Percentiles rank a stretch among this genome's conserved stretches.
phyloP scores from a whole-genome alignment of 2,888 invertebrate genomes.

The Diploptera punctata region DNA sequence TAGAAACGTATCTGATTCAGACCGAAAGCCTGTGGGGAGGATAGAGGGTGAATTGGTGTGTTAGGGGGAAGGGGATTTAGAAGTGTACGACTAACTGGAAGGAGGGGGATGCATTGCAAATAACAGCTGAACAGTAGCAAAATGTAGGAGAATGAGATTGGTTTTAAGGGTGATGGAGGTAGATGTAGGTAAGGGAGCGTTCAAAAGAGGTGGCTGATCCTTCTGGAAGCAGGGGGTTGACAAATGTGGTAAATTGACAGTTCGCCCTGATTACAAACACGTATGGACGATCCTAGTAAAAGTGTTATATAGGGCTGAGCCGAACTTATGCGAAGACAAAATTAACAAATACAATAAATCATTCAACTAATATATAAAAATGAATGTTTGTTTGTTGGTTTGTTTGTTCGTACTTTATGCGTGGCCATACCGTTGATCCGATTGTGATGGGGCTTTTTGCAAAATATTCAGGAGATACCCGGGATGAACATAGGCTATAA shows the following conservation, averaged over 20 bases:
- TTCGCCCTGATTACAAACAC: conserved; percentile 19
- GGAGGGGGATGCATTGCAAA: conserved; percentile 9
- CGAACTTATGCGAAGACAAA: no score
- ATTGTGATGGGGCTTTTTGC: no score
- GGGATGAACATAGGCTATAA: no score
- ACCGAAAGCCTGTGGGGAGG: conserved; percentile 14
- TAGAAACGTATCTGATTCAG: conserved; percentile 30
- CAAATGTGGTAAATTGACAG: conserved; percentile 24
- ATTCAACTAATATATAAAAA: no score
- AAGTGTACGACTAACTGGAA: background rate
- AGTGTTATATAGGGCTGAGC: no score
- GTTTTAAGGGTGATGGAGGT: conserved; percentile 5
- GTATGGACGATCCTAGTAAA: background rate
- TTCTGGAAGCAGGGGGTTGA: conserved; percentile 11
- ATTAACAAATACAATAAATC: no score
- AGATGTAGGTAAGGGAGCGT: conserved; percentile 2
- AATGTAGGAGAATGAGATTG: conserved; percentile 4
- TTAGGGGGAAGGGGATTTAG: conserved; percentile 14
- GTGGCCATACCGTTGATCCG: no score
- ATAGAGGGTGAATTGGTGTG: conserved; percentile 16
- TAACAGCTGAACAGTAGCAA: conserved; percentile 22
- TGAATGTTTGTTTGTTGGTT: no score
- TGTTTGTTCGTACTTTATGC: no score
- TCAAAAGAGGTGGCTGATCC: conserved; percentile 8
- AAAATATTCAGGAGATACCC: no score